These are phyloP conservation scores for Barnardius zonarius DNA, from an alignment of 2,113 vertebrate species.

Conservation along the genomic window DNA sequence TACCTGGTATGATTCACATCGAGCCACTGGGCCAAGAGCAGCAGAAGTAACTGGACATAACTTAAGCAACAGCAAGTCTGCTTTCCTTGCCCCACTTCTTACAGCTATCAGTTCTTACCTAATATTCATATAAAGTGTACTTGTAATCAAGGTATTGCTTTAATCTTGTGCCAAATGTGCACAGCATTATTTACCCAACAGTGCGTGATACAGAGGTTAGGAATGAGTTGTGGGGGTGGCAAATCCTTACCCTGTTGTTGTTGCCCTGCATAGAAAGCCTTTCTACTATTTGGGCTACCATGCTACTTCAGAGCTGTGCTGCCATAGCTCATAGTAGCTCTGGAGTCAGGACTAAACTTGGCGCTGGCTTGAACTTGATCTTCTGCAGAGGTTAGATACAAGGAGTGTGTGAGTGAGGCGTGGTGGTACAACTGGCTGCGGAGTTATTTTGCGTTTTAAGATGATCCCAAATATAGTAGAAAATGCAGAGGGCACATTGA, in stretches of 20 bases:
- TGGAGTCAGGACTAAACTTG: background rate
- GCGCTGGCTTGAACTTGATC: background rate
- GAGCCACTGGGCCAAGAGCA: background rate
- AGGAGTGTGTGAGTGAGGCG: accelerated
- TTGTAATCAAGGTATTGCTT: background rate
- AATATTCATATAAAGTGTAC: background rate
- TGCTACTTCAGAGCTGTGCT: background rate
- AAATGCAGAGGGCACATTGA: background rate
- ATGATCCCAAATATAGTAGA: constrained; percentile 8
- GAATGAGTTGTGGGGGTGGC: constrained; percentile 32
- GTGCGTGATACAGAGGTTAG: background rate
- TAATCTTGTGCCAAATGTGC: background rate
- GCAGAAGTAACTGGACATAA: background rate
- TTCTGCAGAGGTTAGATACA: background rate
- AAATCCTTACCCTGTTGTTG: background rate
- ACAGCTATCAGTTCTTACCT: background rate
- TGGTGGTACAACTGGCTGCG: background rate
- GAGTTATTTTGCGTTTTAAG: background rate
- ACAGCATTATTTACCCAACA: background rate
- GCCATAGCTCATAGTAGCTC: background rate
- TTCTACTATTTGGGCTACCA: background rate
- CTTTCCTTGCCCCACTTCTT: background rate
- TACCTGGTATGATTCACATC: background rate
- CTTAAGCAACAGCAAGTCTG: background rate
- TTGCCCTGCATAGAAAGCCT: background rate